phyloP scores from a whole-genome alignment of 2,888 invertebrate genomes.

The Hofmannophila pseudospretella region DNA sequence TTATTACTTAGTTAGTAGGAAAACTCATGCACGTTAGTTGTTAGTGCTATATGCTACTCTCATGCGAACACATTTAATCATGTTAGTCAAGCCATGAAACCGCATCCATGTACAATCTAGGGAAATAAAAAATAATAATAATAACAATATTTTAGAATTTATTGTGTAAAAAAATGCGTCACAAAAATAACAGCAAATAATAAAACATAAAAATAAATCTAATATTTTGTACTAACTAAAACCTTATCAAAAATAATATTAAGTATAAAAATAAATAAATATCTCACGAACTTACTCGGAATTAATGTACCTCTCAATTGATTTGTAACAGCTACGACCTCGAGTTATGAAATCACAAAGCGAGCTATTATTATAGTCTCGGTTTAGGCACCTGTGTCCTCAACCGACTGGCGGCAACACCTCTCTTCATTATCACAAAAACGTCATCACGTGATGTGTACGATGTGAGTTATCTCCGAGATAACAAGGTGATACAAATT shows the following conservation, averaged over 20 bases:
- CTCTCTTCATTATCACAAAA: slow-evolving; percentile 4
- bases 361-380: not conserved
- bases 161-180: slow-evolving; percentile 10
- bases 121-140: slow-evolving; percentile 6
- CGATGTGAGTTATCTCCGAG: slow-evolving; percentile 4
- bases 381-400: slow-evolving; percentile 18
- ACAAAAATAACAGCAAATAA: slow-evolving; percentile 9
- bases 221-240: slow-evolving; percentile 1
- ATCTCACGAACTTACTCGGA: slow-evolving; percentile 29
- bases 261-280: slow-evolving; percentile 1
- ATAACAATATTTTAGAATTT: slow-evolving; percentile 10
- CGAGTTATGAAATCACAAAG: slow-evolving; percentile 1
- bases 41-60: not conserved
- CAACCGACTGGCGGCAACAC: slow-evolving; percentile 6
- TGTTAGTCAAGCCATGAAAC: slow-evolving; percentile 4
- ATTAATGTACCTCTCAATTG: no score
- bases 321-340: not conserved
- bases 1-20: no score
- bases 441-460: slow-evolving; percentile 8
- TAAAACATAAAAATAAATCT: slow-evolving; percentile 5
- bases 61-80: slow-evolving; percentile 9
- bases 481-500: not conserved
- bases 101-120: slow-evolving; percentile 8
- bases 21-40: not conserved
- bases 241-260: not conserved